These are phyloP conservation scores for Monoplex corrugatus DNA, from an alignment of 2,888 invertebrate species.

Conservation along the genomic window DNA sequence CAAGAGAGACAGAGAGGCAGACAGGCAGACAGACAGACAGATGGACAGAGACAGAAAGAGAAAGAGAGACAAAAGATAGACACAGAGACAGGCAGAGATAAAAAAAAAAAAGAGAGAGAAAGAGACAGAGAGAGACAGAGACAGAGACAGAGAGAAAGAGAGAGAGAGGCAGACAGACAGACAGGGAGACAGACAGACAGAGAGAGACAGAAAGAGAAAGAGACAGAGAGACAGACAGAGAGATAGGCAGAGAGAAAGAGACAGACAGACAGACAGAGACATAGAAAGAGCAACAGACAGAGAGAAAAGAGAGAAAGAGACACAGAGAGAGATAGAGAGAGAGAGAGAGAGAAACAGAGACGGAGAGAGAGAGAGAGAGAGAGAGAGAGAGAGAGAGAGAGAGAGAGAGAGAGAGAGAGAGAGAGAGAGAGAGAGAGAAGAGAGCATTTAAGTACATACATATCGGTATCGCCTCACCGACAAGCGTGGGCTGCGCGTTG, in stretches of 20 bases:
- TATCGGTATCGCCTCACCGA: too few relatives aligned
- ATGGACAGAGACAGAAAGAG: too few relatives aligned
- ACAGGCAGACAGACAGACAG: too few relatives aligned
- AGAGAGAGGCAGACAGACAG: not conserved
- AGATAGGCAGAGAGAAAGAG: not conserved
- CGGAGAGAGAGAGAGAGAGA: not conserved
- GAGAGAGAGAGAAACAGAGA: not conserved
- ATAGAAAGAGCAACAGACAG: too few relatives aligned
- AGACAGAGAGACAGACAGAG: not conserved
- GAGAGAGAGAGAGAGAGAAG: not conserved
- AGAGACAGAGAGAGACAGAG: not conserved
- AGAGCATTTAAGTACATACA: constrained; percentile 77
- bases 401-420: not conserved
- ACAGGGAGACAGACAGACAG: not conserved
- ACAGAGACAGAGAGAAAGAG: not conserved
- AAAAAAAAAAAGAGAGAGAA: not conserved
- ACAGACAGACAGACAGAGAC: too few relatives aligned
- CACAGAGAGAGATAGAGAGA: not conserved
- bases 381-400: constrained; percentile 64
- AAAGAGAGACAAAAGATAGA: too few relatives aligned
- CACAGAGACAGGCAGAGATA: not conserved
- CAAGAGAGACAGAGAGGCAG: too few relatives aligned
- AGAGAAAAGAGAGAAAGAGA: not conserved
- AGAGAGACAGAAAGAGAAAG: not conserved
- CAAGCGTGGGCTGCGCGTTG: too few relatives aligned